These are phyloP conservation scores for Caligus rogercresseyi DNA, from an alignment of 1,140 invertebrate species.

Conservation along the genomic window DNA sequence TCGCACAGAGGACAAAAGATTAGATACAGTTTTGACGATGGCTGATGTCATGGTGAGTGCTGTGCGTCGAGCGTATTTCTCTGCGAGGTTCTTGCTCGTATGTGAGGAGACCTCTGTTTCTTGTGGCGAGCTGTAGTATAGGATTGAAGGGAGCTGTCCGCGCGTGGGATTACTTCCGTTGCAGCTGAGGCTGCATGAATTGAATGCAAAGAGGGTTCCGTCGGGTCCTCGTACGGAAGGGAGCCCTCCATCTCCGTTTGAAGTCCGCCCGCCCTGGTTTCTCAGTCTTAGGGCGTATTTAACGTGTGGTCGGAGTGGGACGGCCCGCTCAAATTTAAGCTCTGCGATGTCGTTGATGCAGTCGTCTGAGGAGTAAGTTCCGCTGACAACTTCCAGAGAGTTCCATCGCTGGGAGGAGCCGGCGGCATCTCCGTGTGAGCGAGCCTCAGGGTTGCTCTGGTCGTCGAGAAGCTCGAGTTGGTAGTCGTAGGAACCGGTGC, in stretches of 20 bases:
- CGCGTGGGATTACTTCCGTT: constrained; percentile 82
- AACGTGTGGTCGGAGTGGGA: constrained; percentile 63
- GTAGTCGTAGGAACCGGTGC: constrained; percentile 66
- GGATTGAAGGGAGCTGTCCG: constrained; percentile 81
- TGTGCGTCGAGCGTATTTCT: constrained; percentile 50
- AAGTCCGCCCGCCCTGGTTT: constrained; percentile 77
- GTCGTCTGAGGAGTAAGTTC: constrained; percentile 54
- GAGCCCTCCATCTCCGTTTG: constrained; percentile 77
- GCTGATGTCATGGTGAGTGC: constrained; percentile 49
- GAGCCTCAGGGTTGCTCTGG: constrained; percentile 29
- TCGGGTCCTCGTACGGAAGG: constrained; percentile 71
- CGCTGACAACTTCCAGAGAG: constrained; percentile 48
- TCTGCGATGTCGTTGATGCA: constrained; percentile 58
- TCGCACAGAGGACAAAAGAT: constrained; percentile 48
- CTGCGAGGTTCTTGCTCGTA: constrained; percentile 28
- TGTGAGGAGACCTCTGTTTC: constrained; percentile 11
- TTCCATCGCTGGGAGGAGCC: constrained; percentile 40
- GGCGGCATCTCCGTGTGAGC: background rate
- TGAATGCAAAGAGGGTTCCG: constrained; percentile 77
- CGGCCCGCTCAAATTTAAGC: constrained; percentile 71
- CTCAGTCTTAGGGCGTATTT: constrained; percentile 74
- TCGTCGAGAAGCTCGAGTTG: constrained; percentile 80
- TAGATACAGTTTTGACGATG: constrained; percentile 49
- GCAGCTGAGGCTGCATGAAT: constrained; percentile 73
- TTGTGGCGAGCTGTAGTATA: constrained; percentile 55